These are phyloP conservation scores for Verasper variegatus DNA, from an alignment of 2,113 vertebrate species.

Conservation along the genomic window DNA sequence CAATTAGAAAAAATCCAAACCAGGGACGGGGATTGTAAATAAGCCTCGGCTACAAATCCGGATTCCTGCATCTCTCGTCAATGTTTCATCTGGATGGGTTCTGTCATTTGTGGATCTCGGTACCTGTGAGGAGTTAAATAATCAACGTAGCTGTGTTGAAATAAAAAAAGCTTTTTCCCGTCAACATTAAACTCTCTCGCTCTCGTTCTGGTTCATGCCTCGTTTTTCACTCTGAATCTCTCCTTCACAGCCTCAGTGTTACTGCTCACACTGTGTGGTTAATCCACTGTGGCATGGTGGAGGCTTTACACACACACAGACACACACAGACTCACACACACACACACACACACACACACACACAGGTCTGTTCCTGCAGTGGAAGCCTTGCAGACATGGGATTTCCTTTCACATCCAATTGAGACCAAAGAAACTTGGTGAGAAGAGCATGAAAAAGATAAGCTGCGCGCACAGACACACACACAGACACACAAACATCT, in stretches of 20 bases:
- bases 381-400: slow-evolving; percentile 73
- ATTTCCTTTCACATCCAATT: slow-evolving; percentile 76
- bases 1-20: no score
- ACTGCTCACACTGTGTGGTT: slow-evolving; percentile 57
- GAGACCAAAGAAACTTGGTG: slow-evolving; percentile 71
- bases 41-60: no score
- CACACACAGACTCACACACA: slow-evolving; percentile 28
- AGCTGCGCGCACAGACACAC: slow-evolving; percentile 44
- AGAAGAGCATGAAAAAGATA: slow-evolving; percentile 60
- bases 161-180: neutral
- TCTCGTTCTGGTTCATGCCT: slow-evolving; percentile 3
- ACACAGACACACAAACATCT: slow-evolving; percentile 45
- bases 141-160: neutral
- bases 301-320: slow-evolving; percentile 32
- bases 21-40: no score
- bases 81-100: no score
- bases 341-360: slow-evolving; percentile 49
- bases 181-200: slow-evolving; percentile 13
- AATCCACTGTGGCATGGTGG: slow-evolving; percentile 68
- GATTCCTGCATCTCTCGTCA: no score
- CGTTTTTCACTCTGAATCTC: slow-evolving; percentile 39
- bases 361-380: slow-evolving; percentile 62
- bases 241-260: slow-evolving; percentile 45
- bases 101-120: no score
- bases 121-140: no score